Base-by-base conservation (phyloP, 2,113 vertebrate species). In the Ciconia boyciana region DNA sequence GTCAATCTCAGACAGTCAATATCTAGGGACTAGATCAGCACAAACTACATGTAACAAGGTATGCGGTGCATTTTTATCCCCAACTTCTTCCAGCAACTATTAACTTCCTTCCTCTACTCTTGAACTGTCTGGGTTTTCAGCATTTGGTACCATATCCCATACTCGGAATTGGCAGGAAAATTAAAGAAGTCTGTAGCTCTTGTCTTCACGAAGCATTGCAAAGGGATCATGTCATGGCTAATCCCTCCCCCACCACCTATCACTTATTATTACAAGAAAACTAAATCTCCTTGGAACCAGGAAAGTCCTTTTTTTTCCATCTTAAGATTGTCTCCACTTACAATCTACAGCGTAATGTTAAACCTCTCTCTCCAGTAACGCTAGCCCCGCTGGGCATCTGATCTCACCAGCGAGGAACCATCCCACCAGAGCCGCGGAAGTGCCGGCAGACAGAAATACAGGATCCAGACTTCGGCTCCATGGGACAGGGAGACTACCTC, bases 301-400 rank as follows among this genome's bases (percentile, higher is more conserved):
- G 8, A 77, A 93, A 94, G 10, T 17, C 49, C 5, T 76, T 81
- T 69, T 43, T 66, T 49, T 60, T 20, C 16, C n/a, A 58, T 12
- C 71, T 46, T 8, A 3, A 85, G 89, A 57, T 75, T 80, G 90
- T 95, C 95, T 97, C 78, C 87, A 11, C 36, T 96, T 78, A 43
- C 84, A 94, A 26, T 41, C 81, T 78, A 9, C 6, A 39, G 32
- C 0, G 82, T 70, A 96, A 94, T 11, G 3, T 24, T 83, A 96
- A 93, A 94, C 82, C 71, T 49, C 58, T 34, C 28, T 57, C 51
- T 60, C 16, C 70, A 77, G 92, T 6, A 87, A 76, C 34, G 5
- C 21, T 1, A 43, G 43, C 94, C 92, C 96, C 87, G 2, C 68
- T 28, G 92, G 90, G 86, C 74, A 28, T 54, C 96, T 83, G 91